Conservation (phyloP, 2,888 invertebrate species). For the Deilephila porcellus region DNA sequence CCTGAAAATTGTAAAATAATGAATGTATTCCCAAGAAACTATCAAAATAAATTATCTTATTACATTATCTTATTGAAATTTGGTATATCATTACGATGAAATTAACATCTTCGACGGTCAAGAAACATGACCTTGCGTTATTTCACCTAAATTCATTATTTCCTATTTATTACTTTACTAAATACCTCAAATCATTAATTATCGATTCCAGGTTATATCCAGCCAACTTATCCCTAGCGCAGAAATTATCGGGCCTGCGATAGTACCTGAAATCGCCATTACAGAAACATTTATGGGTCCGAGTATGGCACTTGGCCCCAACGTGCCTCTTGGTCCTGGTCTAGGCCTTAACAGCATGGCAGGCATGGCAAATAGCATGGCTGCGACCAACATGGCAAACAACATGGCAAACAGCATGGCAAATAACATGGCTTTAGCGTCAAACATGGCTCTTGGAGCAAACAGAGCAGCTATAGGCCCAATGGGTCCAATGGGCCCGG, state of each 20-base stretch:
- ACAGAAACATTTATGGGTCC: constrained; percentile 20
- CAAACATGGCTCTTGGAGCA: constrained; percentile 17
- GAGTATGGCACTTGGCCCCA: constrained; percentile 9
- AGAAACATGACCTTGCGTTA: too few species aligned
- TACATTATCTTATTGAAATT: too few species aligned
- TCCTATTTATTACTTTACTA: too few species aligned
- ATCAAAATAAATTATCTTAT: too few species aligned
- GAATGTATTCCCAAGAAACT: too few species aligned
- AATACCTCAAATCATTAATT: neutral
- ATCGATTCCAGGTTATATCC: constrained; percentile 18
- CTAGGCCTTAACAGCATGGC: constrained; percentile 17
- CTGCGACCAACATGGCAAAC: constrained; percentile 6
- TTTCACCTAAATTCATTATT: too few species aligned
- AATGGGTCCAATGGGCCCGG: constrained; percentile 4
- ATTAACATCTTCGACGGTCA: too few species aligned
- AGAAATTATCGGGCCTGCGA: neutral
- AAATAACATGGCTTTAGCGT: constrained; percentile 21
- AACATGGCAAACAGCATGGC: neutral
- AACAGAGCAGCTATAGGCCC: neutral
- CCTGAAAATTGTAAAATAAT: neutral
- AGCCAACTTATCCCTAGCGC: constrained; percentile 18
- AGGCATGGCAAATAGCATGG: constrained; percentile 14
- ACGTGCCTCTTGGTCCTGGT: constrained; percentile 22
- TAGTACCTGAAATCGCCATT: constrained; percentile 17
- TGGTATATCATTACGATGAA: too few species aligned